These are phyloP conservation scores for Actenoides lindsayi DNA, from an alignment of 2,113 vertebrate genomes.

Conservation along the genomic window DNA sequence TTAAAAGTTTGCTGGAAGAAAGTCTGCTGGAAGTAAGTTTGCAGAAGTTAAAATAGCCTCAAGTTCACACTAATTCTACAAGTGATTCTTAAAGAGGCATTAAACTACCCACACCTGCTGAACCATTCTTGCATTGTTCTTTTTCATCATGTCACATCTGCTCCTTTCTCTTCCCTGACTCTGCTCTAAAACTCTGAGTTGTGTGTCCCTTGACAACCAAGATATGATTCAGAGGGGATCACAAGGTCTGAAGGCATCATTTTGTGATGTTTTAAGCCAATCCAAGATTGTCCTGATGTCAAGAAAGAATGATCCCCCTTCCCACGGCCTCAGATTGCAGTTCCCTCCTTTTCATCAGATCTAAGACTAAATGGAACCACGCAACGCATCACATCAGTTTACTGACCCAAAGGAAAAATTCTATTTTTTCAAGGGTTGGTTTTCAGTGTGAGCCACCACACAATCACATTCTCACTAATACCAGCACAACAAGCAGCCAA, in stretches of 20 bases:
- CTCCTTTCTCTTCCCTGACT: neutral
- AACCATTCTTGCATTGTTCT: neutral
- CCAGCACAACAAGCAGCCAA: neutral
- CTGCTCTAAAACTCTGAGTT: neutral
- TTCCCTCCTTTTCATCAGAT: neutral
- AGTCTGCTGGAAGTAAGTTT: neutral
- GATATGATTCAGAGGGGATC: neutral
- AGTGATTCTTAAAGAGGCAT: neutral
- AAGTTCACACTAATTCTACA: neutral
- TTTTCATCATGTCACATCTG: neutral
- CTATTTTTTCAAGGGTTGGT: neutral
- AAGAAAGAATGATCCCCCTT: neutral
- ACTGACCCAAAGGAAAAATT: neutral
- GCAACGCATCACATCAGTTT: neutral
- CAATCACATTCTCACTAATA: neutral
- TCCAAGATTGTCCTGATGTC: neutral
- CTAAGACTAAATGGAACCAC: neutral
- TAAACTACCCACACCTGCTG: neutral
- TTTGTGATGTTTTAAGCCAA: neutral
- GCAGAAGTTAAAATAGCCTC: neutral
- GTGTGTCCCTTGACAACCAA: neutral
- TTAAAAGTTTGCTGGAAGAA: neutral
- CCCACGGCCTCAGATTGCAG: neutral
- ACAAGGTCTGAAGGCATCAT: neutral
- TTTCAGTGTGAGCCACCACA: neutral